A percentile compares a stretch with the other conserved stretches of the same genome.
Evolutionary conservation across 2,797 vertebrate species (phyloP).

Genomic region (Melopsittacus undulatus): DNA sequence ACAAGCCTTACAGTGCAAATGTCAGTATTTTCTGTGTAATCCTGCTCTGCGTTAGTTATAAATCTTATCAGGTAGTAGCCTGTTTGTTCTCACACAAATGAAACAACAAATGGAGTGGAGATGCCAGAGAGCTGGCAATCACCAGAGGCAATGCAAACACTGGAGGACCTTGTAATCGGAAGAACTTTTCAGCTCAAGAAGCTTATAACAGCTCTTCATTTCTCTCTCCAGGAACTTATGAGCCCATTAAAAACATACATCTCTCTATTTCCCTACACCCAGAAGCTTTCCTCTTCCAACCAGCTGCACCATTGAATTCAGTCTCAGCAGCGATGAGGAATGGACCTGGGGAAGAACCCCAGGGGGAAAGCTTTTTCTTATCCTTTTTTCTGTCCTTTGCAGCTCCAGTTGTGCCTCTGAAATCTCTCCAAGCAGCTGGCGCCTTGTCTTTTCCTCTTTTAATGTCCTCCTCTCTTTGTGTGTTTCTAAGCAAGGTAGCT

Average conservation of each 20-base stretch:
- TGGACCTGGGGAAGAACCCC: constrained; percentile 41
- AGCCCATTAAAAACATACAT: constrained; percentile 52
- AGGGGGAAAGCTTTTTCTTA: constrained; percentile 49
- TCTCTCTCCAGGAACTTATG: constrained; percentile 44
- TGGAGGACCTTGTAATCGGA: constrained; percentile 32
- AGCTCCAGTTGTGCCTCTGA: constrained; percentile 19
- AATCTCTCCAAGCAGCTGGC: constrained; percentile 62
- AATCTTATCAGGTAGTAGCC: constrained; percentile 59
- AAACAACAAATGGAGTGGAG: constrained; percentile 53
- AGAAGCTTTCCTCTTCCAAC: constrained; percentile 57
- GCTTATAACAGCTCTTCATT: constrained; percentile 58
- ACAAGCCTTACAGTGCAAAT: constrained; percentile 30
- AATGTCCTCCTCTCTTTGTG: constrained; percentile 7
- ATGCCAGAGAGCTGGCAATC: constrained; percentile 44
- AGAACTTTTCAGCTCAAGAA: constrained; percentile 59
- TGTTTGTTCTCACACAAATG: constrained; percentile 61
- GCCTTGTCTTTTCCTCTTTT: constrained; percentile 40
- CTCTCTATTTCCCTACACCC: neutral
- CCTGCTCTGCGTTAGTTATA: constrained; percentile 46
- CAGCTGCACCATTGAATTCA: constrained; percentile 57
- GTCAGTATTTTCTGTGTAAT: constrained; percentile 25
- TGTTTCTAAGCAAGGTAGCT: constrained; percentile 53
- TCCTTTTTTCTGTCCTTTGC: constrained; percentile 37
- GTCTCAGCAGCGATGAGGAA: constrained; percentile 68
- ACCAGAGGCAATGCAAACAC: constrained; percentile 31